Base-by-base conservation (phyloP, 2,113 vertebrate genomes). In the Leucopternis melanops region DNA sequence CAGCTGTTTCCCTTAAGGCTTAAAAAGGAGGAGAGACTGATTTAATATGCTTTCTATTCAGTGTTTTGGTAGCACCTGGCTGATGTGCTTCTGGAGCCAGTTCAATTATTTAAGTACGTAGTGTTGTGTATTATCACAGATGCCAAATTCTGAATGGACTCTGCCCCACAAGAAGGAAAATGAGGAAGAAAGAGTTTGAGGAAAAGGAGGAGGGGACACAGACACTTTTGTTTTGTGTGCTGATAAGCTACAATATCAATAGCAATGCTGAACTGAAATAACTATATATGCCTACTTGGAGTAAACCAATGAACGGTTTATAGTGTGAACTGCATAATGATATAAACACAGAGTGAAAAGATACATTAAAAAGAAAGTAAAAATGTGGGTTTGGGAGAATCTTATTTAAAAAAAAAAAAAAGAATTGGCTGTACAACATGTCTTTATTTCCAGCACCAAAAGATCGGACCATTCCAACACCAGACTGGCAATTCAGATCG, bases 391-490 rank as follows among this genome's bases (percentile, higher is more conserved):
- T 61, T 15, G n/a, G 52, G 59, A 54, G 52, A 73, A 50, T 63
- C 10, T 50, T 52, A 10, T 71, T 49, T 58, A 74, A 34, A 25
- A 38, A 36, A 5, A 40, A 36, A 36, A 29, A 29, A 58, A 52
- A n/a, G 4, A 75, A 61, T 63, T 92, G 36, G 5, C 71, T 94
- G 16, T 95, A 86, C 55, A 86, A 67, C 17, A 10, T 94, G 27
- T 92, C 61, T 97, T 89, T 88, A n/a, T 91, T 97, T 97, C 67
- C 95, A 99, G 99, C 96, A 99, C 99, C 27, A 99, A 98, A 88
- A 98, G 98, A 7, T 98, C 99, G 13, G 99, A 99, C 96, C 99
- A 99, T 97, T 99, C 99, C 86, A 99, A 99, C 97, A 99, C 99
- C 92, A 98, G 99, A 83, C 98, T 99, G 97, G 98, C 98, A 70